Evolutionary conservation across 2,113 vertebrate genomes (phyloP), one percentile per base, ranked within the genome.

Genomic region (Phalacrocorax carbo): DNA sequence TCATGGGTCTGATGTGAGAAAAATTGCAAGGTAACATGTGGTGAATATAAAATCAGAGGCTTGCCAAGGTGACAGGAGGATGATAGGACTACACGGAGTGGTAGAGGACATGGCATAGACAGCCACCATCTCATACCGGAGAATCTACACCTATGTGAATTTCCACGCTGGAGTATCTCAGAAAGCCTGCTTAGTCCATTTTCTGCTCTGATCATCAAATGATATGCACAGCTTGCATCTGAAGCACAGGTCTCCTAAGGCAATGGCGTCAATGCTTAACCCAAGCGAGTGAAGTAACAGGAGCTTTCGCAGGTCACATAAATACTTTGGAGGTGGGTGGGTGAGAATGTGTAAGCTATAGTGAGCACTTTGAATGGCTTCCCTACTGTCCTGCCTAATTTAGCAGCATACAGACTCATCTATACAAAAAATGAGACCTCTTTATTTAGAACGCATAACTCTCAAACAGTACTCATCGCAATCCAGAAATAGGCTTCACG

Each of bases 341-440:
- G 75, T 82, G 90, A 93, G 57, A 90, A 96, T 26, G 62, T 82
- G 79, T 79, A 66, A 97, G 78, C 54, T 66, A 89, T 3, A 80
- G 77, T n/a, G 78, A 96, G 73, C 84, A 54, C 89, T 89, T 18
- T 57, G 78, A 77, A 73, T 66, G 52, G 55, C 46, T 91, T 91
- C 81, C 36, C 46, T 62, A 42, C 81, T 2, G 58, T 79, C 78
- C 87, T 93, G 51, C 54, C 1, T 51, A 55, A 87, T 93, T 88
- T 81, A 94, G 70, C n/a, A 62, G 61, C 0, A 0, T 30, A 54
- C 27, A 79, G 69, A 14, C 60, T 83, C 57, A 54, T 65, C 30
- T 51, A 26, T 26, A 88, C 25, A 69, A 78, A 73, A 92, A 85
- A 14, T 1, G 2, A 27, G 84, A 76, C 91, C 81, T 69, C 66